Percentiles rank a stretch among this genome's conserved stretches.
Conservation (phyloP, 2,797 vertebrate species). For the Tokudaia muenninki region DNA sequence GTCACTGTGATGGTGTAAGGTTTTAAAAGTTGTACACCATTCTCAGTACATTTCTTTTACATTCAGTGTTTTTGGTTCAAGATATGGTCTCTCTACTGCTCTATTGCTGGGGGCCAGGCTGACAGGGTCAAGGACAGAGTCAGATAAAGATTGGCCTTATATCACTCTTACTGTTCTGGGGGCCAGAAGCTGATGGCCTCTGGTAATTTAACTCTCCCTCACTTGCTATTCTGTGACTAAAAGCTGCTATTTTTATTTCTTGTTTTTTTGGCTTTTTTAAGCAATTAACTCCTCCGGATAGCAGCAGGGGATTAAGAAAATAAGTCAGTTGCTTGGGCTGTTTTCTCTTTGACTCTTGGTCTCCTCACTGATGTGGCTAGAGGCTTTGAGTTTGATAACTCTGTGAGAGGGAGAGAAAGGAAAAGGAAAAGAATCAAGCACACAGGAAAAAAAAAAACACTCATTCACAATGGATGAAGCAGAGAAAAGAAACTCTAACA, state of each 20-base stretch:
- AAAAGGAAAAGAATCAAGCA: no score
- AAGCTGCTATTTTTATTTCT: background rate
- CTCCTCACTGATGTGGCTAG: background rate
- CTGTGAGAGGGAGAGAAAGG: background rate
- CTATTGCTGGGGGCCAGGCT: background rate
- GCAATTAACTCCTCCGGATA: background rate
- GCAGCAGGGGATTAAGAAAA: background rate
- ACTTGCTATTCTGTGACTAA: background rate
- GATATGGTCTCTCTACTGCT: background rate
- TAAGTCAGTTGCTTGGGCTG: background rate
- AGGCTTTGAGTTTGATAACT: background rate
- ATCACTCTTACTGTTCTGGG: background rate
- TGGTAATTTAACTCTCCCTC: background rate
- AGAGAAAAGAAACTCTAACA: background rate
- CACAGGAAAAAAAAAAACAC: background rate
- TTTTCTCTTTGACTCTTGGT: background rate
- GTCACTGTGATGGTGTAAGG: no score
- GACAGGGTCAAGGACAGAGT: background rate
- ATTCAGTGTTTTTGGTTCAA: background rate
- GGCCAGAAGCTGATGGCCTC: background rate
- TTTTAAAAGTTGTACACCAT: background rate
- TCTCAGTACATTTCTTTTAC: background rate
- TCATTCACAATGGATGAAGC: background rate
- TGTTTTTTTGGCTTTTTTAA: no score
- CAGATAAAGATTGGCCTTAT: background rate